Evolutionary conservation across 2,113 vertebrate genomes (phyloP), one percentile per base, ranked within the genome.

Genomic region (Rhinoderma darwinii): DNA sequence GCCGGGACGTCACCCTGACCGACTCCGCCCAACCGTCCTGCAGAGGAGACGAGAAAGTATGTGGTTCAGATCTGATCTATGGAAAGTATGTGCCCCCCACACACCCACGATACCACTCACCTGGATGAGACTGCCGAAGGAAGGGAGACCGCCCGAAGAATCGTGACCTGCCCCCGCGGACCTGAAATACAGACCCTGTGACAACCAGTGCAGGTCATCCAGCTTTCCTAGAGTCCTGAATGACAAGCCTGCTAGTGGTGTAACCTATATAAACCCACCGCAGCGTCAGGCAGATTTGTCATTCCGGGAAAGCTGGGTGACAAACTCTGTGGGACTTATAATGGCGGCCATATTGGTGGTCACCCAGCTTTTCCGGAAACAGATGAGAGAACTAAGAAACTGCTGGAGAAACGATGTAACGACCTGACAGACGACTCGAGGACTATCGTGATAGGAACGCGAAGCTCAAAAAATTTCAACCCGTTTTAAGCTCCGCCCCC

Each of bases 1-100:
- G 85, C 43, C 93, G 89, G 68, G 95, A 85, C 5, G 89, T 90
- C 61, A 91, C 90, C 79, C 91, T 88, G 81, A 95, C 92, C 11
- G 94, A 92, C 15, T 94, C 92, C 59, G 91, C 89, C 96, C 95
- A 96, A 11, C 92, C 93, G 74, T 90, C 91, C 96, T 96, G 88
- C 17, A 86, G 39, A 44, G 59, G 17, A 14, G 56, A 44, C 12
- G 27, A 54, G 18, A 70, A 5, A 54, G 59, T 14, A 68, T 3
- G 11, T 27, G 30, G 12, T 5, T 68, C 12, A 27, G 5, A 59
- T 59, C 3, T n/a, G 17, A 20, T 54, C 50, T n/a, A 11, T n/a
- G 11, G 56, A n/a, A n/a, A 61, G 17, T 27, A 61, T 2, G 56
- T 61, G 43, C 20, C 22, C 39, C 75, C 75, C 27, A 22, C 74